Conservation (phyloP, 2,888 invertebrate species). For the Troglohyphantes excavatus region DNA sequence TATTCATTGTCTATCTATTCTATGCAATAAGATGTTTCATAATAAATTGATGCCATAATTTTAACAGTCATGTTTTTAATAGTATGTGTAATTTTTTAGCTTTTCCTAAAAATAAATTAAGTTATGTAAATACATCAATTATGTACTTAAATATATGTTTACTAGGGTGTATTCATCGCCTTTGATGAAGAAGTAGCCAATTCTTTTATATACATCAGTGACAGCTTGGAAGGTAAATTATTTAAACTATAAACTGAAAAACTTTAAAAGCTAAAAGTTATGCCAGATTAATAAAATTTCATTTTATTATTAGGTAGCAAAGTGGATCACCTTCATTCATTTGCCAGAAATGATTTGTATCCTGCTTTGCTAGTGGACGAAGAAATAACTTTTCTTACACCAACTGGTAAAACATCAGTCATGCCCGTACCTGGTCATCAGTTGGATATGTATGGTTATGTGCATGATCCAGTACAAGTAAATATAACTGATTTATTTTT, state of each 20-base stretch:
- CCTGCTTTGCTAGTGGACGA: slow-evolving; percentile 60
- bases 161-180: slow-evolving; percentile 69
- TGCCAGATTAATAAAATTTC: neutral
- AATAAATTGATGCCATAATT: neutral
- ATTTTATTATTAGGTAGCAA: slow-evolving; percentile 50
- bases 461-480: slow-evolving; percentile 63
- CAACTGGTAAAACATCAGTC: slow-evolving; percentile 68
- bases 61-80: too few species aligned
- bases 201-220: slow-evolving; percentile 58
- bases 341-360: slow-evolving; percentile 61
- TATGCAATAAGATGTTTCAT: neutral
- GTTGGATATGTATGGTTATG: slow-evolving; percentile 60
- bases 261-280: neutral
- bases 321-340: slow-evolving; percentile 55
- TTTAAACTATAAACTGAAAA: too few species aligned
- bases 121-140: too few species aligned
- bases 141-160: too few species aligned
- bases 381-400: slow-evolving; percentile 64
- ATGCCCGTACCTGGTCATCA: slow-evolving; percentile 67
- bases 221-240: slow-evolving; percentile 69
- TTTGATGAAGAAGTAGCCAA: slow-evolving; percentile 72
- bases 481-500: neutral
- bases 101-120: too few species aligned
- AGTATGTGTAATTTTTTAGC: too few species aligned
- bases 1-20: too few species aligned